Conservation (phyloP, 1,140 invertebrate genomes). For the Chironomus striatipennis region DNA sequence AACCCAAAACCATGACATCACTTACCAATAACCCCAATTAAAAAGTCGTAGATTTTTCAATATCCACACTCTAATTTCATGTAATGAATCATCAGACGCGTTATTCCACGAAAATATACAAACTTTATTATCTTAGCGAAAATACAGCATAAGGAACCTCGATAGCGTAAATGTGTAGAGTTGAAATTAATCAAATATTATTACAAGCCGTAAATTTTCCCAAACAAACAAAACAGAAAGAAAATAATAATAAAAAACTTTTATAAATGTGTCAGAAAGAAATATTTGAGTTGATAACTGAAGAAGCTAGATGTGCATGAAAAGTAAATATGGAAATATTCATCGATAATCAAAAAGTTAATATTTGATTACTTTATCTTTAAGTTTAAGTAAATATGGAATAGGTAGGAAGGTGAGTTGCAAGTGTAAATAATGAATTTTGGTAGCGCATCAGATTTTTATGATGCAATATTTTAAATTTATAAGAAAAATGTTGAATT, state of each 20-base stretch:
- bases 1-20: no score
- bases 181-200: slow-evolving; percentile 16
- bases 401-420: no score
- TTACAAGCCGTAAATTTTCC: slow-evolving; percentile 4
- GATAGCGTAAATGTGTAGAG: not conserved
- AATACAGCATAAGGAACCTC: not conserved
- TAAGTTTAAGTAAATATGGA: no score
- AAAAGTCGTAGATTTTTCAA: no score
- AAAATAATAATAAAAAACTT: no score
- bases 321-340: not conserved
- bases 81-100: not conserved
- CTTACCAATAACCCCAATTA: no score
- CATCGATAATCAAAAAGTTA: not conserved
- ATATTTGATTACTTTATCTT: slow-evolving; percentile 14
- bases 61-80: not conserved
- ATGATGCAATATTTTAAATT: no score
- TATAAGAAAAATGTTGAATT: no score
- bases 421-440: no score
- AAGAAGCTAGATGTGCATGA: slow-evolving; percentile 5
- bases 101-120: no score
- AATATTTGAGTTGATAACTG: slow-evolving; percentile 13
- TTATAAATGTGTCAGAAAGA: not conserved
- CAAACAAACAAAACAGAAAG: not conserved
- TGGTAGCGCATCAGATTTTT: no score
- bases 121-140: not conserved